These are phyloP conservation scores for Helostoma temminkii DNA, from an alignment of 2,797 vertebrate species.

Conservation along the genomic window DNA sequence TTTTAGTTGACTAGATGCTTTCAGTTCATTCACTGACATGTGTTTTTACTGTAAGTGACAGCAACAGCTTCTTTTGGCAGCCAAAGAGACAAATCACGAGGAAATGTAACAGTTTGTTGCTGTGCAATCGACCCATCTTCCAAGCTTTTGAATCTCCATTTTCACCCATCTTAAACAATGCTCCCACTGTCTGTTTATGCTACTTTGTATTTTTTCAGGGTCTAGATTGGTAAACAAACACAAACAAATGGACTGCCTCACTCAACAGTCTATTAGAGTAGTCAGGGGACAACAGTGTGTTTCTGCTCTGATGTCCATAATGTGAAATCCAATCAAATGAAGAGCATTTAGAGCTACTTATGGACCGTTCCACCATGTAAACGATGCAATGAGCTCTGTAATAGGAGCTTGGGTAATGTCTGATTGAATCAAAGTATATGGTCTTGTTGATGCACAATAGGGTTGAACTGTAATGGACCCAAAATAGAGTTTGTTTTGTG, in stretches of 20 bases:
- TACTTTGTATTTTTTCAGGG: constrained; percentile 70
- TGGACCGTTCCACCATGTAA: constrained; percentile 84
- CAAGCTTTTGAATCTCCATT: constrained; percentile 69
- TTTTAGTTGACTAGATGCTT: constrained; percentile 11
- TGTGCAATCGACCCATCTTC: constrained; percentile 43
- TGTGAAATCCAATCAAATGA: constrained; percentile 88
- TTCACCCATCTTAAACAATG: constrained; percentile 63
- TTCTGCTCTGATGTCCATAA: constrained; percentile 85
- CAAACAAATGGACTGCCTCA: constrained; percentile 82
- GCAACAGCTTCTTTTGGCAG: constrained; percentile 17
- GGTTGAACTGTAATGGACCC: constrained; percentile 79
- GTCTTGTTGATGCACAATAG: constrained; percentile 78
- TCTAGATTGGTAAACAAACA: constrained; percentile 82
- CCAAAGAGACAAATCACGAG: constrained; percentile 25
- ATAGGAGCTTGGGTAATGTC: constrained; percentile 82
- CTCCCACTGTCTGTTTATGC: constrained; percentile 65
- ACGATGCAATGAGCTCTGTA: constrained; percentile 84
- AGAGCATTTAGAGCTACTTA: constrained; percentile 88
- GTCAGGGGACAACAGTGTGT: constrained; percentile 81
- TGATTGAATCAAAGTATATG: constrained; percentile 85
- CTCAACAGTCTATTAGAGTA: constrained; percentile 84
- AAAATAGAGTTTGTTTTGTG: constrained; percentile 79
- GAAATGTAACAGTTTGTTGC: constrained; percentile 28
- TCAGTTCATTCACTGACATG: neutral
- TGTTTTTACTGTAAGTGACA: constrained; percentile 11